Base-by-base conservation (phyloP, 2,888 invertebrate genomes). In the Meteorus colon region DNA sequence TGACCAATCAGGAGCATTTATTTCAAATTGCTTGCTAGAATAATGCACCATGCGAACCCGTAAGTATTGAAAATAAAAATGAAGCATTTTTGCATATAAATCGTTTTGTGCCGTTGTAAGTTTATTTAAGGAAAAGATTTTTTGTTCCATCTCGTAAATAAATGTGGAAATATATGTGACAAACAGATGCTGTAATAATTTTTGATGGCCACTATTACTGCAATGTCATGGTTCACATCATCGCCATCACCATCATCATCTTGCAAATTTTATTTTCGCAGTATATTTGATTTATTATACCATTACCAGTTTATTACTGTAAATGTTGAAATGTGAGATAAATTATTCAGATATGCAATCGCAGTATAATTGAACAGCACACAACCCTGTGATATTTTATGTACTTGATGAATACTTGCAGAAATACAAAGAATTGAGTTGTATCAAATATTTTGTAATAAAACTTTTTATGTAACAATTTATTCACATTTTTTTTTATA, bases 401-500 rank as follows among this genome's bases (percentile, higher is more conserved):
- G 12, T 12, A 16, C 45, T 51, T 0, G 4, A n/a, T 16, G 14
- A n/a, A 24, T 24, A 60, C 27, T 19, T 10, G 4, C n/a, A 59
- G 29, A 63, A 41, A 48, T 60, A 45, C 24, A 29, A 14, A 14
- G 27, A 12, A 72, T 60, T 45, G 10, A 4, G 27, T 37, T 51
- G 19, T 16, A 31, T 10, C 45, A 14, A 31, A 55, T 71, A 81
- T 81, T 77, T 78, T 74, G 74, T 74, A 77, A 83, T 55, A 78
- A 77, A 41, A 71, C 71, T 78, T 87, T 88, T 89, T 88, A 82
- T 83, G 84, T 89, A 89, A 89, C 88, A 88, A 88, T 89, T 89
- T 88, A 89, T 89, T 88, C 77, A 80, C 75, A 77, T 79, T 81
- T 77, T 77, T 77, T 72, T 67, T 80, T 83, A 77, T 81, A 68